A percentile compares a stretch with the other conserved stretches of the same genome.
phyloP scores from a whole-genome alignment of 1,140 invertebrate species.

The Penaeus japonicus region DNA sequence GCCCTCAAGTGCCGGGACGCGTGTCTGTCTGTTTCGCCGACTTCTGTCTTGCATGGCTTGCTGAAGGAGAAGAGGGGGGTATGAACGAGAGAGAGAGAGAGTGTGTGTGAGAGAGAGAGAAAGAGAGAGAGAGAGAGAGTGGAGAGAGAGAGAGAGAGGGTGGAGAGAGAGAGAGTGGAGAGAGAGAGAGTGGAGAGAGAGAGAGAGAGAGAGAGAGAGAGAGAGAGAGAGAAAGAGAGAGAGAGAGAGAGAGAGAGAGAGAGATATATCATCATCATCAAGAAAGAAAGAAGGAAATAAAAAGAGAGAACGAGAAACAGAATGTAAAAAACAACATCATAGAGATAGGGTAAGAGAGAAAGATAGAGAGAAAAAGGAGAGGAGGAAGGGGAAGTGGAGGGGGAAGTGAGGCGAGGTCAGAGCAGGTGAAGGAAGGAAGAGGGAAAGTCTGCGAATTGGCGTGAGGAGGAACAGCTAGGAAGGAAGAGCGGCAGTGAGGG shows the following conservation, averaged over 20 bases:
- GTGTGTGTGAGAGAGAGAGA: neutral
- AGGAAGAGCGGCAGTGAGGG: neutral
- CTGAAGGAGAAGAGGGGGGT: neutral
- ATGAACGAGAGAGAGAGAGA: neutral
- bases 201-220: neutral
- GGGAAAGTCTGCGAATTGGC: constrained; percentile 18
- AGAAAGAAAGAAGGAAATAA: too few relatives aligned
- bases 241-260: neutral
- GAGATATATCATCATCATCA: too few relatives aligned
- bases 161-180: neutral
- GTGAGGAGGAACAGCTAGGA: neutral
- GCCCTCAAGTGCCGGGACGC: too few relatives aligned
- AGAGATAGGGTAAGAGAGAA: neutral
- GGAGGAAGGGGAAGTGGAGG: neutral
- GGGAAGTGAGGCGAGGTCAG: neutral
- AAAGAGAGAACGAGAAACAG: neutral
- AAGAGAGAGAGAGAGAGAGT: neutral
- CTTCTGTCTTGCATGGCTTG: too few relatives aligned
- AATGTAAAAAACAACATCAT: neutral
- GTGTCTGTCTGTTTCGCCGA: too few relatives aligned
- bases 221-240: neutral
- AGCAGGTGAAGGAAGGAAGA: constrained; percentile 21
- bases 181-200: neutral
- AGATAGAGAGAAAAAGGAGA: neutral
- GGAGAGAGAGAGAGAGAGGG: neutral